Conservation (phyloP, 2,797 vertebrate species). For the Enteromius treurensis region DNA sequence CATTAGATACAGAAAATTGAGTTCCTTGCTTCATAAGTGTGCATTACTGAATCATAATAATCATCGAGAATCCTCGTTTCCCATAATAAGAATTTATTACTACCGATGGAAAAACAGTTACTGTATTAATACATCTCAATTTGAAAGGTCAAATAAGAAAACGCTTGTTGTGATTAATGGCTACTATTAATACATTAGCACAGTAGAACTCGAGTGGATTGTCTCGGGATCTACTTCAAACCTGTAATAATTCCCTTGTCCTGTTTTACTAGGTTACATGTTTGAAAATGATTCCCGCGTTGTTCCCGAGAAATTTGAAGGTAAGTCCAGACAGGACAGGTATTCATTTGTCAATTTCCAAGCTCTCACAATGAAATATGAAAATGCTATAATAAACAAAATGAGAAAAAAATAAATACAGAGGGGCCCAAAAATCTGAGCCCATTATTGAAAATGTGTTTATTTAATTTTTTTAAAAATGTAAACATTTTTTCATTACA, state of each 20-base stretch:
- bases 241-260: conserved; percentile 51
- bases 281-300: conserved; percentile 94
- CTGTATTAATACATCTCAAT: conserved; percentile 19
- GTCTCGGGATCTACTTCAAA: conserved; percentile 4
- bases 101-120: conserved; percentile 19
- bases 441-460: not conserved
- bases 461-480: not conserved
- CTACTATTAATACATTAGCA: conserved; percentile 42
- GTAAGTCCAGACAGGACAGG: conserved; percentile 69
- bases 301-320: conserved; percentile 96
- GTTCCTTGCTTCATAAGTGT: conserved; percentile 43
- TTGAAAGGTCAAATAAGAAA: conserved; percentile 41
- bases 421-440: not conserved
- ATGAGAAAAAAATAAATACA: not conserved
- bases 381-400: not conserved
- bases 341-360: not conserved
- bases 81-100: not conserved
- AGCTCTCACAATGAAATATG: not conserved
- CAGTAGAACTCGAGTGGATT: not conserved
- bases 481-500: not conserved
- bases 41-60: conserved; percentile 32
- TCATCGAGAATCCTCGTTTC: conserved; percentile 31
- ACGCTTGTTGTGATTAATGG: conserved; percentile 25
- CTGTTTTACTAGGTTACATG: conserved; percentile 82
- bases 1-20: conserved; percentile 55